Evolutionary conservation across 2,888 invertebrate species (phyloP), one percentile per base, ranked within the genome.

Genomic region (Catocala sponsa): DNA sequence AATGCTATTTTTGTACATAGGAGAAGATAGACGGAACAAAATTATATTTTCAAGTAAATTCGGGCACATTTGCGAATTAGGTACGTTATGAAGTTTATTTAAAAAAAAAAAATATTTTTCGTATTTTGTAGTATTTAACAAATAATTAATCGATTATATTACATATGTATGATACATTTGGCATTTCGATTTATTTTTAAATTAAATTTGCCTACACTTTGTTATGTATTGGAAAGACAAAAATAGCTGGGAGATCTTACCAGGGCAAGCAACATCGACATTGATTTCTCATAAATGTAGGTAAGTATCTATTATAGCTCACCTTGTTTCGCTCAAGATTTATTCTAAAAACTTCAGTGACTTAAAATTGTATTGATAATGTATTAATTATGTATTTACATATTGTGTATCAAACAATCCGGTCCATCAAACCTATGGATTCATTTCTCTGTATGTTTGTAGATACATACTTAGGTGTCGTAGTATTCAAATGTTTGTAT

Each of bases 1-100:
- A 69, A 72, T 65, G 66, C 68, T 78, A 78, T 78, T 79, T 78
- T 78, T 78, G 68, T 78, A 78, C 65, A 66, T 63, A 70, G 47
- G 52, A 50, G 41, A 59, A 65, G 56, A 55, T 67, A 72, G 55
- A 55, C 53, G 54, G 59, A 68, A 64, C 51, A 69, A 65, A 70
- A 65, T 68, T 70, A 68, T 73, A 74, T 72, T 74, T 63, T 67
- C 58, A 46, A 55, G 53, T 70, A 68, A 62, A 63, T 15, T 52
- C 49, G 46, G 57, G 11, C 64, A 51, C 12, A 32, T 35, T 64
- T 50, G 49, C 53, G 38, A 46, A 63, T 54, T 63, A 53, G 49
- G 49, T 56, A 59, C 48, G 59, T 48, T 38, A 38, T 9, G 35
- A 38, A 2, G 7, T 38, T 38, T 6, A 38, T 38, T 38, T 35